Conservation (phyloP, 2,797 vertebrate genomes). For the Enteromius unitaeniatus region DNA sequence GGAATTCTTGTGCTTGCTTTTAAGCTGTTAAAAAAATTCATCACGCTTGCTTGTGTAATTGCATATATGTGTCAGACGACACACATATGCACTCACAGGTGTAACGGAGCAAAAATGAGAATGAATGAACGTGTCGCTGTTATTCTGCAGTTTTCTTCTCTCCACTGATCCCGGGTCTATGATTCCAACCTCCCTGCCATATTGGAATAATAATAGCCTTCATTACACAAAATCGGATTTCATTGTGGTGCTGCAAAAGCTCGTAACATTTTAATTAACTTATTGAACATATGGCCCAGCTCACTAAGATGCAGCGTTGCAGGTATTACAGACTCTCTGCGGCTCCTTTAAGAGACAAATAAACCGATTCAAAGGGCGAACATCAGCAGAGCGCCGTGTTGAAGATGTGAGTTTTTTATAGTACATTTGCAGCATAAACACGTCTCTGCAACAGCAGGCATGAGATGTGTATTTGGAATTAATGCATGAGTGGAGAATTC, state of each 20-base stretch:
- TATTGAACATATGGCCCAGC: conserved; percentile 76
- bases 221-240: conserved; percentile 80
- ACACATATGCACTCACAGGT: not conserved
- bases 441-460: conserved; percentile 18
- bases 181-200: conserved; percentile 70
- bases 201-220: conserved; percentile 81
- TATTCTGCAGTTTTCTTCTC: conserved; percentile 64
- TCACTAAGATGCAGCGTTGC: conserved; percentile 69
- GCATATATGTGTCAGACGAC: conserved; percentile 15
- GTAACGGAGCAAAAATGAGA: not conserved
- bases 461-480: conserved; percentile 9
- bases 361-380: conserved; percentile 13
- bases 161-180: conserved; percentile 70
- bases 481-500: conserved; percentile 2
- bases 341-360: conserved; percentile 26
- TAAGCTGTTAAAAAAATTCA: conserved; percentile 30
- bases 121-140: conserved; percentile 46
- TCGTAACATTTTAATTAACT: conserved; percentile 79
- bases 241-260: conserved; percentile 73
- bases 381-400: not conserved
- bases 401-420: not conserved
- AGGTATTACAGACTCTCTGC: conserved; percentile 61
- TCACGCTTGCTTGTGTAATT: conserved; percentile 32
- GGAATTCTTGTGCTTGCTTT: not conserved
- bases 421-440: conserved; percentile 29